These are phyloP conservation scores for Bhutanitis thaidina DNA, from an alignment of 2,888 invertebrate genomes.

Conservation along the genomic window DNA sequence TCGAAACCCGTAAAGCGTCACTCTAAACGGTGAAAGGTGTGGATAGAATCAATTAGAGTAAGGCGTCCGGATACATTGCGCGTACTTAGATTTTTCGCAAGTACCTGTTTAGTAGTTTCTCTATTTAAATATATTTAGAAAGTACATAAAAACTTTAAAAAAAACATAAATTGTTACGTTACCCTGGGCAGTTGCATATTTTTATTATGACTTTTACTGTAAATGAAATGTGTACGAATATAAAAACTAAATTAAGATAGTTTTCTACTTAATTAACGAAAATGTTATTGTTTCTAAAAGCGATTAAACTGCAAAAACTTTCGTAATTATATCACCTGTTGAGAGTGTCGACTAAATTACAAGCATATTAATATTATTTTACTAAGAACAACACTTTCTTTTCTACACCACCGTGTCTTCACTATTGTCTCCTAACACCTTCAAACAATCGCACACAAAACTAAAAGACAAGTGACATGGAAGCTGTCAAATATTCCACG, in stretches of 20 bases:
- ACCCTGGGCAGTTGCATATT: not conserved
- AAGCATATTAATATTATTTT: no score
- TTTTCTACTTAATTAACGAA: no score
- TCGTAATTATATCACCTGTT: no score
- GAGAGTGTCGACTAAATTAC: no score
- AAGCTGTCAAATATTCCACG: constrained; percentile 37
- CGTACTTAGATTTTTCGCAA: constrained; percentile 20
- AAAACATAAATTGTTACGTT: constrained; percentile 13
- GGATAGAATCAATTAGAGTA: constrained; percentile 23
- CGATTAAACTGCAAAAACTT: no score
- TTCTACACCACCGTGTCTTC: not conserved
- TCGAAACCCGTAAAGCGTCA: constrained; percentile 19
- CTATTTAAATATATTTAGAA: constrained; percentile 20
- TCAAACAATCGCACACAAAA: constrained; percentile 23
- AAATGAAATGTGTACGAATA: not conserved
- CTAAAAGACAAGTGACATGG: constrained; percentile 27
- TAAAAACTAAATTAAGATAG: not conserved
- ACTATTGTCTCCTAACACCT: constrained; percentile 29
- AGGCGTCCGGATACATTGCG: constrained; percentile 18
- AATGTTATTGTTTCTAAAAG: no score
- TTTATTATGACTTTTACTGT: constrained; percentile 9
- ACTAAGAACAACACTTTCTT: not conserved
- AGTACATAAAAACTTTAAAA: constrained; percentile 16
- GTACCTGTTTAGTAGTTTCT: constrained; percentile 17
- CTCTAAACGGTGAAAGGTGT: constrained; percentile 29